Evolutionary conservation across 2,888 invertebrate species (phyloP).

Genomic region (Eledona agricola): DNA sequence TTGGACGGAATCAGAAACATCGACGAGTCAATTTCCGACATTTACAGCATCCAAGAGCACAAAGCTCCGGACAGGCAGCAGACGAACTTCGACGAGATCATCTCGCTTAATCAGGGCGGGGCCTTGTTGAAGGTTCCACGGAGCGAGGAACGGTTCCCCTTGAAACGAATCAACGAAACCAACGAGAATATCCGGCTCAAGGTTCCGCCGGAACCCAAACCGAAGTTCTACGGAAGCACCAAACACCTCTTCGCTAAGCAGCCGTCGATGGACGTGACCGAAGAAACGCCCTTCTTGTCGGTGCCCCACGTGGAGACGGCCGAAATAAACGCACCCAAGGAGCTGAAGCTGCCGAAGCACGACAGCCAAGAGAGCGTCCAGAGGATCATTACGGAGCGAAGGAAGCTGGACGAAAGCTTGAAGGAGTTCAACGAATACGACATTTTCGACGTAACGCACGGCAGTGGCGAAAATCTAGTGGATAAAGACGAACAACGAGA

Average conservation of each 20-base stretch:
- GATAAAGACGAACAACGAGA: constrained; percentile 41
- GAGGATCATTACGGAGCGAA: constrained; percentile 69
- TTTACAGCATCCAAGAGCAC: constrained; percentile 57
- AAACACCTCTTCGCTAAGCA: constrained; percentile 68
- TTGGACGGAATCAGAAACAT: constrained; percentile 65
- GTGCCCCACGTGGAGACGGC: constrained; percentile 21
- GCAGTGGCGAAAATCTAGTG: constrained; percentile 52
- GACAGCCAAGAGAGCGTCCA: constrained; percentile 66
- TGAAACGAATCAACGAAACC: constrained; percentile 53
- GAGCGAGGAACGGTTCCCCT: constrained; percentile 47
- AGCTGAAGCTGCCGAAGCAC: constrained; percentile 52
- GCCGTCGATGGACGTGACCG: constrained; percentile 66
- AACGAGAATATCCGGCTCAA: constrained; percentile 49
- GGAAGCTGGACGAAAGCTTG: constrained; percentile 66
- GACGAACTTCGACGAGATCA: constrained; percentile 55
- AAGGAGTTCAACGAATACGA: constrained; percentile 57
- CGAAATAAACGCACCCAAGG: constrained; percentile 25
- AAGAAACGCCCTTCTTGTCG: constrained; percentile 64
- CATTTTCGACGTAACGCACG: constrained; percentile 57
- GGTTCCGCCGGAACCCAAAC: constrained; percentile 55
- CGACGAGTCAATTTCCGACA: constrained; percentile 59
- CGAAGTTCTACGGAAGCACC: constrained; percentile 63
- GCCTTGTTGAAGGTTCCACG: constrained; percentile 47
- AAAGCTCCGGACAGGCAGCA: constrained; percentile 50
- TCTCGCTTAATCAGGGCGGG: constrained; percentile 46